phyloP scores from a whole-genome alignment of 2,113 vertebrate species.

The Tachysurus vachellii region DNA sequence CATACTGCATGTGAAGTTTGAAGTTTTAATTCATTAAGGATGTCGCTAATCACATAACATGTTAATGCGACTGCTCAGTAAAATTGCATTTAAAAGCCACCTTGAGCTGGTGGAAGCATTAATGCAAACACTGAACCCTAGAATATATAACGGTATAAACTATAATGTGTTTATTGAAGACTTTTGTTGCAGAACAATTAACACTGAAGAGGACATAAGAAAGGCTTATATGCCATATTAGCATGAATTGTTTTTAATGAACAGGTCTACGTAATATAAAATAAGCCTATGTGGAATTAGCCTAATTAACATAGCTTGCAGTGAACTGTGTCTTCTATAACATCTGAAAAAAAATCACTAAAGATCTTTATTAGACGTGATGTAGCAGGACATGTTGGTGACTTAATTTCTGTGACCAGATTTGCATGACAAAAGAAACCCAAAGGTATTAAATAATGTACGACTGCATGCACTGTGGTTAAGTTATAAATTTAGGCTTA shows the following conservation, averaged over 20 bases:
- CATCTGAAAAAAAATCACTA: neutral
- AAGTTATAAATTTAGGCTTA: no score
- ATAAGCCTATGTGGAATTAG: neutral
- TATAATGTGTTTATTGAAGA: neutral
- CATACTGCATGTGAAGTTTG: no score
- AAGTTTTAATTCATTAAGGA: neutral
- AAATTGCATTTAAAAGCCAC: neutral
- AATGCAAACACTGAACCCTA: no score
- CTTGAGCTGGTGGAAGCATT: neutral
- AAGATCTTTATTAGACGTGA: neutral
- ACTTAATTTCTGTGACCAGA: neutral
- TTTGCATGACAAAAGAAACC: neutral
- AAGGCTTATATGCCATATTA: neutral
- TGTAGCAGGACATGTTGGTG: neutral
- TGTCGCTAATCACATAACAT: neutral
- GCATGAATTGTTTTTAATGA: neutral
- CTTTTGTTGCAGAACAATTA: neutral
- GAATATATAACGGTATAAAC: neutral
- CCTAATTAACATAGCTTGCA: neutral
- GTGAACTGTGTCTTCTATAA: neutral
- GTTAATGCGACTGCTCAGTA: neutral
- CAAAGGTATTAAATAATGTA: no score
- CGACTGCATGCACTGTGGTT: neutral
- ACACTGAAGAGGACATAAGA: neutral
- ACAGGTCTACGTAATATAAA: neutral